phyloP scores from a whole-genome alignment of 2,797 vertebrate species.

The Cottoperca gobio region DNA sequence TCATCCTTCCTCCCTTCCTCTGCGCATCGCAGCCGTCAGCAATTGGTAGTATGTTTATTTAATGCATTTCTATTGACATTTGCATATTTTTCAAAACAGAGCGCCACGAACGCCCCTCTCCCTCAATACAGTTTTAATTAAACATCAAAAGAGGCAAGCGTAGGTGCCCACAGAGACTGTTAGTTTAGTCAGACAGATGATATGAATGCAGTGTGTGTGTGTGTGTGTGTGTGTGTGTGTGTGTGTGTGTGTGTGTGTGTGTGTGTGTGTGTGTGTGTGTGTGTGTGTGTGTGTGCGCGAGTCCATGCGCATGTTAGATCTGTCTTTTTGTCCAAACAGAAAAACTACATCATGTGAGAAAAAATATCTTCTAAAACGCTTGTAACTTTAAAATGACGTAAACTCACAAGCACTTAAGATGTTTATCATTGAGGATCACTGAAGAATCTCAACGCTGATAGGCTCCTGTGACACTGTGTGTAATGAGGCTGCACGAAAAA shows the following conservation, averaged over 20 bases:
- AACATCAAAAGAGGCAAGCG: conserved; percentile 82
- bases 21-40: conserved; percentile 63
- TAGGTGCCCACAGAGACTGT: conserved; percentile 72
- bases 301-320: conserved; percentile 20
- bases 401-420: no score
- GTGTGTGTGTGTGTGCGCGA: not conserved
- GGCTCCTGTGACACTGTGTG: no score
- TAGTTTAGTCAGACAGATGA: conserved; percentile 68
- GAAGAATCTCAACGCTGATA: no score
- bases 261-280: not conserved
- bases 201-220: conserved; percentile 39
- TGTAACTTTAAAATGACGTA: no score
- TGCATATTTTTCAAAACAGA: conserved; percentile 82
- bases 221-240: conserved; percentile 17
- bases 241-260: not conserved
- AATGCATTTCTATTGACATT: conserved; percentile 82
- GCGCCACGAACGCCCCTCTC: conserved; percentile 30
- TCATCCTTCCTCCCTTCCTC: conserved; percentile 47
- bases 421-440: no score
- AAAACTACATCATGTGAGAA: no score
- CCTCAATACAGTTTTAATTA: conserved; percentile 81
- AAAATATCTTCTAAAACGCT: no score
- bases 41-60: conserved; percentile 74
- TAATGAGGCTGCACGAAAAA: no score
- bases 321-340: conserved; percentile 17